Evolutionary conservation across 2,797 vertebrate species (phyloP).

Genomic region (Huso huso): DNA sequence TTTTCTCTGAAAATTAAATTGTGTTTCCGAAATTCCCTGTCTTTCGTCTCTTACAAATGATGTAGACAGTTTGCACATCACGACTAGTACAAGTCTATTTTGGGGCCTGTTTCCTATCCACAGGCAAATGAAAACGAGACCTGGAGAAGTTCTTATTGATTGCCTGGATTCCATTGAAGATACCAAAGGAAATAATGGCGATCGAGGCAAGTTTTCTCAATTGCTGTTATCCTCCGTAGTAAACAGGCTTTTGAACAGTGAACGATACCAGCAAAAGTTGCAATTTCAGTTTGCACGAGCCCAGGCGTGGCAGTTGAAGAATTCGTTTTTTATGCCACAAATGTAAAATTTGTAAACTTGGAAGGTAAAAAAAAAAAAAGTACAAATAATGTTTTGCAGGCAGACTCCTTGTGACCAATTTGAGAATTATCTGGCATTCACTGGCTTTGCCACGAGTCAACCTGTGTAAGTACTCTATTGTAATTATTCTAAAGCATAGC

Average conservation of each 20-base stretch:
- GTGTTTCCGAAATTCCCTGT: too few species aligned
- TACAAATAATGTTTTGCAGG: slow-evolving; percentile 53
- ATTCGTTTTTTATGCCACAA: too few species aligned
- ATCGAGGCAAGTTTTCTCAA: slow-evolving; percentile 65
- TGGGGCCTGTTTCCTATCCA: slow-evolving; percentile 20
- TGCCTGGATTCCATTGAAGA: slow-evolving; percentile 97
- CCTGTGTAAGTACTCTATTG: slow-evolving; percentile 73
- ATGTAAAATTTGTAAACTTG: too few species aligned
- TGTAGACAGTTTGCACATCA: too few species aligned
- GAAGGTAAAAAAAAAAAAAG: too few species aligned
- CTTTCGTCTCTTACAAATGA: too few species aligned
- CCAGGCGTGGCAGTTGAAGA: too few species aligned
- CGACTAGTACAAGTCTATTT: not conserved
- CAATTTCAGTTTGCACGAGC: too few species aligned
- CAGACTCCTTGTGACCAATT: slow-evolving; percentile 85
- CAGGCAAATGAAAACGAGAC: slow-evolving; percentile 96
- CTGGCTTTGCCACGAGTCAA: slow-evolving; percentile 90
- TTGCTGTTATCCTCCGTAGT: too few species aligned
- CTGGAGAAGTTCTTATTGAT: slow-evolving; percentile 90
- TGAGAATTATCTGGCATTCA: slow-evolving; percentile 95
- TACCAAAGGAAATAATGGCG: slow-evolving; percentile 97
- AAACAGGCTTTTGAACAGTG: too few species aligned
- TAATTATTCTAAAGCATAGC: not conserved
- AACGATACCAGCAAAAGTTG: too few species aligned
- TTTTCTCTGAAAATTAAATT: too few species aligned